Evolutionary conservation across 2,888 invertebrate species (phyloP).

Genomic region (Mythimna loreyi): DNA sequence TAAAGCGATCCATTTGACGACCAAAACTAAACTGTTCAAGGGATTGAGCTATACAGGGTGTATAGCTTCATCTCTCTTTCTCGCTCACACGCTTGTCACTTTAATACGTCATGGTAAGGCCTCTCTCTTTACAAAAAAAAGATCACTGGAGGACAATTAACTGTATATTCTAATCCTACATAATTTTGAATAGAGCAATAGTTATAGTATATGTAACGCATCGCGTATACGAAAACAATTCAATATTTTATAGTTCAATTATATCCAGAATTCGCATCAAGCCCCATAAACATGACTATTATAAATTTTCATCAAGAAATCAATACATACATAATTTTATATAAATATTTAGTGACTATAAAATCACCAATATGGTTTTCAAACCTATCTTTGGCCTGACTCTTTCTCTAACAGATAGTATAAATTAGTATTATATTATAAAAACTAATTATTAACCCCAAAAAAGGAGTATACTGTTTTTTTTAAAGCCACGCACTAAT

Average conservation of each 20-base stretch:
- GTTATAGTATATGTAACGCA: slow-evolving; percentile 3
- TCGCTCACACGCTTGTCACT: no score
- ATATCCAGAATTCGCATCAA: slow-evolving; percentile 16
- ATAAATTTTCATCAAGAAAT: background rate
- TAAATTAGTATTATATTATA: no score
- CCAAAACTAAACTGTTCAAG: no score
- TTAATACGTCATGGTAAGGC: no score
- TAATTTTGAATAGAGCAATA: background rate
- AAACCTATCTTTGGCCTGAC: background rate
- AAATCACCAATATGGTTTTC: background rate
- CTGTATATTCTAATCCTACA: background rate
- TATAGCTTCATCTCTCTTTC: no score
- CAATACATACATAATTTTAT: background rate
- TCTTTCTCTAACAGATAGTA: no score
- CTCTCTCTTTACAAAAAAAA: background rate
- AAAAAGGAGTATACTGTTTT: no score
- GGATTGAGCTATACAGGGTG: no score
- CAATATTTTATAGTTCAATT: background rate
- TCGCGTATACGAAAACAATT: slow-evolving; percentile 5
- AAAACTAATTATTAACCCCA: no score
- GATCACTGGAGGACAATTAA: background rate
- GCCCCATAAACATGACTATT: background rate
- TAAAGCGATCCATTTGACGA: no score
- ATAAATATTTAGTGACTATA: background rate
- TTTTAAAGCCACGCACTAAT: no score